These are phyloP conservation scores for Helobdella robusta DNA, from an alignment of 2,888 invertebrate species.

Conservation along the genomic window DNA sequence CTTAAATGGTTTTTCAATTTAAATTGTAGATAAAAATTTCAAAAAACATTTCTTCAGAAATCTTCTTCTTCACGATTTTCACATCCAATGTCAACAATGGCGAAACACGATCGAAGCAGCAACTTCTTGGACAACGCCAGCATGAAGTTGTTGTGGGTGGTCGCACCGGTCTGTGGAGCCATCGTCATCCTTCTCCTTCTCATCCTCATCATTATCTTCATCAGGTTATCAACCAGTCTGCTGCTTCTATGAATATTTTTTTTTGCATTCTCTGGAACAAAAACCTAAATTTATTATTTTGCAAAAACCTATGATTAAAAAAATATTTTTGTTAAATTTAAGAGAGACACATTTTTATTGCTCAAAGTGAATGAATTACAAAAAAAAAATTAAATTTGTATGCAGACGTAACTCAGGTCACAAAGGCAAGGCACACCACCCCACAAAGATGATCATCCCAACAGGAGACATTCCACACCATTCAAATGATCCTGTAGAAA, in stretches of 20 bases:
- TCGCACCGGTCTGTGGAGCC: constrained; percentile 81
- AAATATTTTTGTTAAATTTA: no score
- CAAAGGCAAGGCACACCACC: constrained; percentile 63
- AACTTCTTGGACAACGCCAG: constrained; percentile 20
- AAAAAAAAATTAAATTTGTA: background rate
- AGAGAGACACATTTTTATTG: no score
- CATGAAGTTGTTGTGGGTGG: constrained; percentile 64
- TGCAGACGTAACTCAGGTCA: constrained; percentile 41
- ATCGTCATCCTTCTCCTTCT: constrained; percentile 72
- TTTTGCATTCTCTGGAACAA: background rate
- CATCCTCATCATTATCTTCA: constrained; percentile 55
- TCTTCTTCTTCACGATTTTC: constrained; percentile 29
- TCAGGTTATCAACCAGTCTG: constrained; percentile 37
- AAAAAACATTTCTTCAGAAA: constrained; percentile 30
- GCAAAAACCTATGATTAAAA: no score
- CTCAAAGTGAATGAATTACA: no score
- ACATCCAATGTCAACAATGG: constrained; percentile 24
- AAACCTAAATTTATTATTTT: background rate
- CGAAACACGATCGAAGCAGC: background rate
- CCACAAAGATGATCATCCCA: constrained; percentile 41
- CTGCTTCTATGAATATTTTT: background rate
- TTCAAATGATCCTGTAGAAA: constrained; percentile 88
- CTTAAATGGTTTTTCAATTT: no score
- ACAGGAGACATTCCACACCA: constrained; percentile 42
- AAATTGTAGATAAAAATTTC: no score